Evolutionary conservation across 2,888 invertebrate species (phyloP).

Genomic region (Coelopa pilipes): DNA sequence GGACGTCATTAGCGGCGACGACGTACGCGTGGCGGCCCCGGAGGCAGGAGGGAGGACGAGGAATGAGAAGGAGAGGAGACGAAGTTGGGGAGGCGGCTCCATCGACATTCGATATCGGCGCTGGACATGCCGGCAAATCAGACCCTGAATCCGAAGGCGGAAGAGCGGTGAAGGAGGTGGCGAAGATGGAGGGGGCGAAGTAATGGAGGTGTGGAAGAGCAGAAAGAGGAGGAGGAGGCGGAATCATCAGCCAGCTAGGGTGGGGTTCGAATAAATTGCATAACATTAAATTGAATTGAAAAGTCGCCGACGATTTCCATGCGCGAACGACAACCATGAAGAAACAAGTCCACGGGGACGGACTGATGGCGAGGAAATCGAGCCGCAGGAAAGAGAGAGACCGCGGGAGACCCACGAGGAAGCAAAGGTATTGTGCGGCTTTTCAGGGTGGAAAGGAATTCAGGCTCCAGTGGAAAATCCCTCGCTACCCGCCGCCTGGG

Average conservation of each 20-base stretch:
- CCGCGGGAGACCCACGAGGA: background rate
- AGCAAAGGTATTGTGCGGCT: background rate
- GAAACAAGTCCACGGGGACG: slow-evolving; percentile 20
- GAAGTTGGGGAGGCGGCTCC: too few relatives aligned
- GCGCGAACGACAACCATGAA: slow-evolving; percentile 20
- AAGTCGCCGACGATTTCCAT: slow-evolving; percentile 41
- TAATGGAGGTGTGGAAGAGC: too few relatives aligned
- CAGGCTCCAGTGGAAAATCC: slow-evolving; percentile 5
- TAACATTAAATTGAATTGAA: slow-evolving; percentile 56
- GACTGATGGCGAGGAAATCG: slow-evolving; percentile 9
- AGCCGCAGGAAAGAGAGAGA: slow-evolving; percentile 11
- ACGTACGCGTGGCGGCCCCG: too few relatives aligned
- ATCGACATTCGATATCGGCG: too few relatives aligned
- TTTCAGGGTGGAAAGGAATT: slow-evolving; percentile 8
- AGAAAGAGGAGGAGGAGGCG: too few relatives aligned
- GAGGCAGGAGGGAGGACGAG: too few relatives aligned
- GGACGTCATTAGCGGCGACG: too few relatives aligned
- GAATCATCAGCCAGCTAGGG: too few relatives aligned
- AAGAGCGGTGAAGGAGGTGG: too few relatives aligned
- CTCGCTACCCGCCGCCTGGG: slow-evolving; percentile 34
- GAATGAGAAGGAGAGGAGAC: too few relatives aligned
- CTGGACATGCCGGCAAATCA: too few relatives aligned
- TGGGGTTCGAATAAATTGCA: slow-evolving; percentile 60
- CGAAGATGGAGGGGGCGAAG: too few relatives aligned
- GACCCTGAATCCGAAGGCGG: background rate